Percentiles rank a stretch among this genome's conserved stretches.
phyloP scores from a whole-genome alignment of 2,797 vertebrate genomes.

The Enteromius paludinosus region DNA sequence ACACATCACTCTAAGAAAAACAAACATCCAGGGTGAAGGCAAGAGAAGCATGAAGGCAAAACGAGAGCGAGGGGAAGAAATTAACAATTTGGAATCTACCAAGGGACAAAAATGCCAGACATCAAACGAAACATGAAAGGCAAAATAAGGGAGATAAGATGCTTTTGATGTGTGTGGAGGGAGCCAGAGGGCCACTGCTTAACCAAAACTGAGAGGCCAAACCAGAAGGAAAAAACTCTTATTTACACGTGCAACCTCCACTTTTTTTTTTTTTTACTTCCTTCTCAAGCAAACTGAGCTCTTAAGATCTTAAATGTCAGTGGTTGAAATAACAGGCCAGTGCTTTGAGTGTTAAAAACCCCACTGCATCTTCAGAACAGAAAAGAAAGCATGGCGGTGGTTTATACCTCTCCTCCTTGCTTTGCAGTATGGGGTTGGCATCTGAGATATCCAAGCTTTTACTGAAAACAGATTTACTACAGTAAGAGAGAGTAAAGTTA shows the following conservation, averaged over 20 bases:
- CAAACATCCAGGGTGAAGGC: constrained; percentile 41
- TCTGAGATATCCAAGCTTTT: constrained; percentile 99
- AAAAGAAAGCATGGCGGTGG: constrained; percentile 76
- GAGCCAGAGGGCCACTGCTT: constrained; percentile 50
- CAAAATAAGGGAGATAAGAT: constrained; percentile 59
- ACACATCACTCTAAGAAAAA: constrained; percentile 40
- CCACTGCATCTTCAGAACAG: constrained; percentile 74
- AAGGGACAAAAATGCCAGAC: constrained; percentile 54
- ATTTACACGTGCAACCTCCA: constrained; percentile 40
- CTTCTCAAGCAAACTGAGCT: constrained; percentile 34
- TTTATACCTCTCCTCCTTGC: constrained; percentile 96
- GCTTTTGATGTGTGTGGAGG: constrained; percentile 61
- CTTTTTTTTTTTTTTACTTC: constrained; percentile 29
- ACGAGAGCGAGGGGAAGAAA: constrained; percentile 51
- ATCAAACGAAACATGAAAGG: constrained; percentile 63
- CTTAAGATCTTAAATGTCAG: constrained; percentile 36
- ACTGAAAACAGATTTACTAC: constrained; percentile 98
- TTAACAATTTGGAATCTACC: constrained; percentile 64
- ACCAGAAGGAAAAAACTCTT: constrained; percentile 45
- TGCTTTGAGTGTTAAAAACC: constrained; percentile 46
- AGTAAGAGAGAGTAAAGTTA: constrained; percentile 84
- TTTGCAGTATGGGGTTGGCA: constrained; percentile 90
- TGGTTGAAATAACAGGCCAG: constrained; percentile 32
- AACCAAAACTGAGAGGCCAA: constrained; percentile 57
- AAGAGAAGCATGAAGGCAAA: constrained; percentile 26